phyloP scores from a whole-genome alignment of 1,140 invertebrate genomes.

The Drosophila micromelanica region DNA sequence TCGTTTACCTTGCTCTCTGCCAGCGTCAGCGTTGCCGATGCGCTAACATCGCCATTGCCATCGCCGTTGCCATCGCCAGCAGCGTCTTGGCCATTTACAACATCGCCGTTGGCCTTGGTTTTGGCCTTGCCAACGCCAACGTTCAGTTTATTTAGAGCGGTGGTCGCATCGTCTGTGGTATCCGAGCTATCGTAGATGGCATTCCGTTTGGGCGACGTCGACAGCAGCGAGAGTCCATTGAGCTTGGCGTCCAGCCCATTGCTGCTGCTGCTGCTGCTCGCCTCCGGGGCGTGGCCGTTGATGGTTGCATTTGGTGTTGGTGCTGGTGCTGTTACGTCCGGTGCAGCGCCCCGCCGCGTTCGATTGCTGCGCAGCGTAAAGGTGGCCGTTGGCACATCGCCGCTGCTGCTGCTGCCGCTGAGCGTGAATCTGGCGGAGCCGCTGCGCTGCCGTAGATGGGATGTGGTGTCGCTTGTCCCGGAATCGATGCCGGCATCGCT shows the following conservation, averaged over 20 bases:
- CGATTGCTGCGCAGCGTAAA: constrained; percentile 56
- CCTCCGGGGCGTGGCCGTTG: constrained; percentile 35
- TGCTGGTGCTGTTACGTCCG: constrained; percentile 12
- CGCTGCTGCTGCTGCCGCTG: constrained; percentile 64
- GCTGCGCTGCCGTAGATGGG: constrained; percentile 23
- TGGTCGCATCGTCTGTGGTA: constrained; percentile 57
- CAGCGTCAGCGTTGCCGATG: constrained; percentile 62
- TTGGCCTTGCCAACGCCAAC: constrained; percentile 7
- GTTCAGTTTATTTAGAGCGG: background rate
- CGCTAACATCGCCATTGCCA: constrained; percentile 52
- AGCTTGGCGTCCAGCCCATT: constrained; percentile 61
- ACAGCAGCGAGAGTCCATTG: constrained; percentile 62
- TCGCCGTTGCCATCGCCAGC: background rate
- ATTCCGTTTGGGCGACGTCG: constrained; percentile 62
- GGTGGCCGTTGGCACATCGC: constrained; percentile 76
- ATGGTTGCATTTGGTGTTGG: background rate
- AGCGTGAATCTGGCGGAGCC: constrained; percentile 56
- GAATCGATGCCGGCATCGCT: constrained; percentile 35
- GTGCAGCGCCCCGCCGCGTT: constrained; percentile 30
- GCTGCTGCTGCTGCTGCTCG: constrained; percentile 18
- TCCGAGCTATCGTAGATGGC: constrained; percentile 67
- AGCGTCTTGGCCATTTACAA: constrained; percentile 27
- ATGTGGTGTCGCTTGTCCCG: background rate
- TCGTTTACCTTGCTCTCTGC: constrained; percentile 66
- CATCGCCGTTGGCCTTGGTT: constrained; percentile 15